These are phyloP conservation scores for Typhlichthys subterraneus DNA, from an alignment of 2,797 vertebrate genomes.

Conservation along the genomic window DNA sequence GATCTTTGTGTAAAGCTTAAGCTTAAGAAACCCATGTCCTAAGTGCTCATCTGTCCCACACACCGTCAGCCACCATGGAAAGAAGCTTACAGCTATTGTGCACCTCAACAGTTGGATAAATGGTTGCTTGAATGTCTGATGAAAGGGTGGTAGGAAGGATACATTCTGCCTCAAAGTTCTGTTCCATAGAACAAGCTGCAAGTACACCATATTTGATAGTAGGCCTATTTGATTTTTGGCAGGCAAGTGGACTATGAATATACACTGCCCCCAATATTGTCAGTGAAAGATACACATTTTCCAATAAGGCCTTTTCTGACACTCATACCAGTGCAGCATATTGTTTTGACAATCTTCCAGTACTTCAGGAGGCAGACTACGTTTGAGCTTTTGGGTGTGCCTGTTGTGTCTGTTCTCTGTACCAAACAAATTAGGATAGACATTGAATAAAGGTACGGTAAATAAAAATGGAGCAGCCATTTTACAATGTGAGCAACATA, in stretches of 20 bases:
- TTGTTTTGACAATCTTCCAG: conserved; percentile 9
- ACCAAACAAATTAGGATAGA: conserved; percentile 2
- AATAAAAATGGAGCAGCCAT: neutral
- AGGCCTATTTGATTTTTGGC: conserved; percentile 36
- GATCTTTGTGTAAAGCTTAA: conserved; percentile 66
- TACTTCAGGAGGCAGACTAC: conserved; percentile 1
- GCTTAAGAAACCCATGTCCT: conserved; percentile 63
- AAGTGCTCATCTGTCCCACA: conserved; percentile 59
- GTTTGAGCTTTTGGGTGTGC: conserved; percentile 2
- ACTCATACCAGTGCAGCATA: neutral
- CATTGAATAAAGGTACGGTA: neutral
- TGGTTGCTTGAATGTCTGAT: conserved; percentile 53
- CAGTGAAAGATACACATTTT: conserved; percentile 12
- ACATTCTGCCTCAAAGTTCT: conserved; percentile 17
- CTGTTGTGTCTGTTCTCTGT: neutral
- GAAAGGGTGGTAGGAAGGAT: conserved; percentile 30
- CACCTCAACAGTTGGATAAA: conserved; percentile 49
- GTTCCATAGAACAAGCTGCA: conserved; percentile 37
- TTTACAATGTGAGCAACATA: neutral
- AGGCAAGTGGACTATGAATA: conserved; percentile 43
- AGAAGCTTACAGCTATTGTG: conserved; percentile 70
- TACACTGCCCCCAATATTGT: conserved; percentile 30
- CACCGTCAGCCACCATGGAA: conserved; percentile 63
- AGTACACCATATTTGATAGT: conserved; percentile 23
- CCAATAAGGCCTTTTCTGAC: conserved; percentile 6